phyloP scores from a whole-genome alignment of 2,113 vertebrate genomes.

The Bos indicus region DNA sequence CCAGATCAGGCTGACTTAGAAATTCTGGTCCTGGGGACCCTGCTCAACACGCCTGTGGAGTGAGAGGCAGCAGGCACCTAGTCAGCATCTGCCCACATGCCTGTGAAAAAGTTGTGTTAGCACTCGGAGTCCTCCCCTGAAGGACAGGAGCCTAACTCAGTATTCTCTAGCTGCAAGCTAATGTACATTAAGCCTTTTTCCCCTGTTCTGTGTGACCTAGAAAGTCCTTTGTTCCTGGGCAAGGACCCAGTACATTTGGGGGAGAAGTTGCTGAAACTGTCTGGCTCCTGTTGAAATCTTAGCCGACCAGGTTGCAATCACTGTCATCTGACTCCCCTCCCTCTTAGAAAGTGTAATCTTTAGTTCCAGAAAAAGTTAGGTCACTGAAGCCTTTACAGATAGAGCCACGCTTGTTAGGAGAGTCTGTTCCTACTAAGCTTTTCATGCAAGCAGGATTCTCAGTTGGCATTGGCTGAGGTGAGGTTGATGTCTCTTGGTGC shows the following conservation, averaged over 20 bases:
- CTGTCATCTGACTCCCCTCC: background rate
- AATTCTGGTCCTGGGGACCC: background rate
- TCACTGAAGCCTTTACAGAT: background rate
- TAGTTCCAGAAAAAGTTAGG: background rate
- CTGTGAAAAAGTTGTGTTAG: conserved; percentile 19
- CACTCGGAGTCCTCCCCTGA: background rate
- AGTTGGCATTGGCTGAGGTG: background rate
- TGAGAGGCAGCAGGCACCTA: background rate
- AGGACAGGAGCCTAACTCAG: background rate
- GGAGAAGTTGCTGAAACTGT: background rate
- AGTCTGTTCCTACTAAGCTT: background rate
- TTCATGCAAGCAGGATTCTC: background rate
- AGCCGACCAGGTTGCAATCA: background rate
- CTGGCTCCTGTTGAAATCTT: background rate
- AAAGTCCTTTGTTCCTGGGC: background rate
- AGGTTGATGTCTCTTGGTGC: background rate
- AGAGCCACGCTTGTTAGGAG: background rate
- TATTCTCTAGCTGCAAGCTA: background rate
- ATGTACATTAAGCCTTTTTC: background rate
- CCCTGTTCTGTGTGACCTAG: background rate
- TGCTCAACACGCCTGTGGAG: background rate
- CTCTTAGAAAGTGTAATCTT: background rate
- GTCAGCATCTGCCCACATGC: background rate
- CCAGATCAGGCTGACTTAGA: background rate
- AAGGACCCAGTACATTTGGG: background rate